Base-by-base conservation (phyloP, 2,888 invertebrate genomes). In the Geophilus truncorum region DNA sequence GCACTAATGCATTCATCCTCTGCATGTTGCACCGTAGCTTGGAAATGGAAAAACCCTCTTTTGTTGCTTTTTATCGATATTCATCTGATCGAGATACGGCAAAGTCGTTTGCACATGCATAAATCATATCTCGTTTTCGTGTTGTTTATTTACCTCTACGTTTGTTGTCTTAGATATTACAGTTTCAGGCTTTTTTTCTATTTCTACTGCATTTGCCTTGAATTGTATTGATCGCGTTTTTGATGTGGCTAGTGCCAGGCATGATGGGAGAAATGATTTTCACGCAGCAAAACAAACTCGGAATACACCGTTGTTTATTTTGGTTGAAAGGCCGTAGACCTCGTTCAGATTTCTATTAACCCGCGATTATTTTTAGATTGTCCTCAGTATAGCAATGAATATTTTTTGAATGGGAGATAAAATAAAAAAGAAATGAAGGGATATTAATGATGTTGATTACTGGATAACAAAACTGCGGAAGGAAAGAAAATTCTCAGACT, bases 1-100 rank as follows among this genome's bases (percentile, higher is more conserved):
- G 70, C 70, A 70, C 70, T 70, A 70, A 70, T 70, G 70, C 70
- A 70, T 70, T 28, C 70, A 70, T 70, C 70, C 70, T 70, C 28
- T 25, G 70, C 21, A 51, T 18, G 51, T 51, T n/a, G 51, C 18
- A 51, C 51, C 18, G 51, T 51, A 51, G 18, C 51, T 51, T 4
- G 1, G 18, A n/a, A 51, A 51, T 51, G 51, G 51, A 51, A 51
- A 51, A 51, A 18, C 18, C 51, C 51, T 18, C 21, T 18, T 51
- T 51, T 51, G 51, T 51, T 70, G 70, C 70, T 10, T 23, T 70
- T 28, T 28, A 70, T 70, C n/a, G 70, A 70, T 70, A 70, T 70
- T 70, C 70, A 70, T 70, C 70, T 70, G 25, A 70, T 70, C 70
- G 18, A 51, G 51, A 70, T 70, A 25, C 28, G 7, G 25, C 45